Evolutionary conservation across 1,140 invertebrate species (phyloP), one percentile per base, ranked within the genome.

Genomic region (Eufriesea mexicana): DNA sequence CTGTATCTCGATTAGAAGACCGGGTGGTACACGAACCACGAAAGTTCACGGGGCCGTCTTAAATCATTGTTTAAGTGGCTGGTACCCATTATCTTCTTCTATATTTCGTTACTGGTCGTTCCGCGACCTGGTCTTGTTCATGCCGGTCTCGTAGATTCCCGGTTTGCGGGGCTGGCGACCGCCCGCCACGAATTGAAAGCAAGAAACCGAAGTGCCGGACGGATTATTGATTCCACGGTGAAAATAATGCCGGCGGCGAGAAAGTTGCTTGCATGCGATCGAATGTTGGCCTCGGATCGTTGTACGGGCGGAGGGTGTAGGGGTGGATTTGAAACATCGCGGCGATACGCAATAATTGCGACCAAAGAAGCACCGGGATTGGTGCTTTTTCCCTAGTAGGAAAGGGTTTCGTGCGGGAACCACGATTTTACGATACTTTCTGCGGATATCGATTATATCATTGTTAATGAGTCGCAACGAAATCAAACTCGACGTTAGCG

Each of bases 31-130:
- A 78, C 78, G 83, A 81, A 62, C 42, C 57, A 68, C 71, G 73
- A 82, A 74, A 87, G 83, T 72, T 64, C 70, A 42, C 67, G 70
- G 70, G 55, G 55, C 83, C 23, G 79, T 85, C 74, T 79, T 88
- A 87, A 88, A 87, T 88, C 86, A 88, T 87, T 79, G 86, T 85
- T 87, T 82, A 88, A 88, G 83, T 87, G 79, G 83, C 78, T 87
- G 77, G 77, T 84, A 87, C 77, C 82, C 64, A 87, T 88, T 88
- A 87, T 73, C 62, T 84, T 84, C 77, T 87, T 81, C 71, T 71
- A 67, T 59, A 73, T 77, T 79, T 47, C 75, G 67, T 74, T 71
- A 42, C 49, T 71, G 35, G 74, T 77, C 59, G n/a, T 59, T 59
- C 8, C n/a, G 57, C 86, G 25, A 86, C 83, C 54, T 61, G 12